These are phyloP conservation scores for Andricus quercusramuli DNA, from an alignment of 2,888 invertebrate genomes.

Conservation along the genomic window DNA sequence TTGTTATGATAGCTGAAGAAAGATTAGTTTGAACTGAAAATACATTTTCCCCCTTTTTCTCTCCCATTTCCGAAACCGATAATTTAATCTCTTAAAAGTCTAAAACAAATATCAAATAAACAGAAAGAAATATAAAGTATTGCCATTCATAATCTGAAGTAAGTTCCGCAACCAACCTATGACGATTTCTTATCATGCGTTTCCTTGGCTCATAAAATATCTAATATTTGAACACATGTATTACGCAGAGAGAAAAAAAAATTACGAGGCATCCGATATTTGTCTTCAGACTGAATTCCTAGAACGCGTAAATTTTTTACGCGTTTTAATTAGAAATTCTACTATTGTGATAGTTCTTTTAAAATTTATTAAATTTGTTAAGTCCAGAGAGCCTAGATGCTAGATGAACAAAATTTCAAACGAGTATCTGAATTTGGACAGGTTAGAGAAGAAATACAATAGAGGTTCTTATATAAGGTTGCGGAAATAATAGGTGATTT, in stretches of 20 bases:
- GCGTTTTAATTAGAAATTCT: neutral
- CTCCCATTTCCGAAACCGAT: neutral
- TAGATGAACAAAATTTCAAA: no score
- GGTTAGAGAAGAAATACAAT: neutral
- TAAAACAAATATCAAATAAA: neutral
- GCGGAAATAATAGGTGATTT: neutral
- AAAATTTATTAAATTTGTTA: neutral
- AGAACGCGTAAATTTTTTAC: neutral
- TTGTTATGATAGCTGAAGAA: constrained; percentile 43
- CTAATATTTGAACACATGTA: no score
- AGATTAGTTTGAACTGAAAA: constrained; percentile 11
- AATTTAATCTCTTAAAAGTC: constrained; percentile 11
- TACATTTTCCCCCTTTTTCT: constrained; percentile 4
- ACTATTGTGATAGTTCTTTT: neutral
- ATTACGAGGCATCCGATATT: neutral
- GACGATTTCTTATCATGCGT: no score
- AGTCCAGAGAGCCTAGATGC: neutral
- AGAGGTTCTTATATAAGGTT: neutral
- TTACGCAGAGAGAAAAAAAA: neutral
- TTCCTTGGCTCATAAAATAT: no score
- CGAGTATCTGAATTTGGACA: neutral
- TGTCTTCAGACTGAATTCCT: neutral
- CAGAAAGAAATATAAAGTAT: neutral
- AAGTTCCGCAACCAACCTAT: no score
- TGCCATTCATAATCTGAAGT: no score